phyloP scores from a whole-genome alignment of 2,113 vertebrate species.

The Labeo rohita region DNA sequence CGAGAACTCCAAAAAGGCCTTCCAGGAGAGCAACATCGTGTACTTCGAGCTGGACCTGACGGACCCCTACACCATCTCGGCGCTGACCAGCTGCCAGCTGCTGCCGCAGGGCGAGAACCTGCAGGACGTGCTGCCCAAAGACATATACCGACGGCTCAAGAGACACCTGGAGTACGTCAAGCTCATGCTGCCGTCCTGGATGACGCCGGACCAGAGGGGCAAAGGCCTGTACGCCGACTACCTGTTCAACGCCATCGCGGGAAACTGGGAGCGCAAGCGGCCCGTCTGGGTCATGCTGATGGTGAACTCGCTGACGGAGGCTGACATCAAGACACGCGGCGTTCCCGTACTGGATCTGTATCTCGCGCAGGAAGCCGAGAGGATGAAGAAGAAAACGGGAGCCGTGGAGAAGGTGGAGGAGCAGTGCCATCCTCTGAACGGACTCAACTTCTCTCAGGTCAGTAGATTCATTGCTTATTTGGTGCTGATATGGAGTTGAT shows the following conservation, averaged over 20 bases:
- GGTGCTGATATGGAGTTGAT: too few species aligned
- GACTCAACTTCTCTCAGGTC: slow-evolving; percentile 91
- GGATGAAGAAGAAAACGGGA: slow-evolving; percentile 84
- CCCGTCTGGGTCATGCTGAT: slow-evolving; percentile 92
- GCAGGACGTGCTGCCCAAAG: slow-evolving; percentile 83
- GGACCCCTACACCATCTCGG: slow-evolving; percentile 84
- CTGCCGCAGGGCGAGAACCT: slow-evolving; percentile 85
- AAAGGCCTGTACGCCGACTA: slow-evolving; percentile 89
- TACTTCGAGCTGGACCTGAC: slow-evolving; percentile 90
- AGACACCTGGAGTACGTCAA: slow-evolving; percentile 87
- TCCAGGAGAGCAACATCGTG: slow-evolving; percentile 85
- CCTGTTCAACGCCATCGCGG: slow-evolving; percentile 89
- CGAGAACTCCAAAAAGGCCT: slow-evolving; percentile 87
- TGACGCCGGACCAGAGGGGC: slow-evolving; percentile 87
- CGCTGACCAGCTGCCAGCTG: slow-evolving; percentile 86
- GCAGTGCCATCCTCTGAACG: slow-evolving; percentile 88
- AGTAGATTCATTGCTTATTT: slow-evolving; percentile 50
- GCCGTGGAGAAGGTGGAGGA: slow-evolving; percentile 92
- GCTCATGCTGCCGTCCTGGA: slow-evolving; percentile 90
- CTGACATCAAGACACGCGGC: slow-evolving; percentile 83
- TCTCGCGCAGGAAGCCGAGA: slow-evolving; percentile 88
- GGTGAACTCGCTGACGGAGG: slow-evolving; percentile 88
- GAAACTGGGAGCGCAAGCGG: slow-evolving; percentile 89
- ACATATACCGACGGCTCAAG: slow-evolving; percentile 84
- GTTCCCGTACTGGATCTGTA: slow-evolving; percentile 87